Base-by-base conservation (phyloP, 2,113 vertebrate genomes). In the Mixornis gularis region DNA sequence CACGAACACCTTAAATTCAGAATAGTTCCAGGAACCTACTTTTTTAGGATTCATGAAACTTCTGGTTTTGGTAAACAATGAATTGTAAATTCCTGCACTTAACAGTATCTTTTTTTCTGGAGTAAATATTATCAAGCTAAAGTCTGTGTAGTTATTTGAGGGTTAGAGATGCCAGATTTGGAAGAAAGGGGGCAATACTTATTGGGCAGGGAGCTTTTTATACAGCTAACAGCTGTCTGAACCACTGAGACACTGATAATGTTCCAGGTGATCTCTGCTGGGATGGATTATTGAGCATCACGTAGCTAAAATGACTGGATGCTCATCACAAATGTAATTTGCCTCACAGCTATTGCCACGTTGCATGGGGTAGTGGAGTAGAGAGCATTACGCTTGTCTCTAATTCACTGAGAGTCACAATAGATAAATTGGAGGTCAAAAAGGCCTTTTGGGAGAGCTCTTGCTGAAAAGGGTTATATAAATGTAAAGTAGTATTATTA, bases 361-460 rank as follows among this genome's bases (percentile, higher is more conserved):
- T 70, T 1, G 3, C 25, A 20, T 38, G 46, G 72, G 70, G 27
- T 65, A 69, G 58, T 9, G 22, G 38, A 86, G 59, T 48, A 70
- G 79, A 72, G 66, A 89, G 36, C 52, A 43, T 76, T 76, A 82
- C 0, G 0, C 58, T 92, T 80, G 48, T 70, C 73, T 87, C 46
- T 95, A 64, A 87, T 92, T 90, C 90, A 72, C 62, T 36, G 20
- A 84, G 77, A 95, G 89, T 92, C 80, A 80, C 80, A 90, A 96
- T 5, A 94, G 69, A 90, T 62, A 95, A 93, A 94, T 40, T 89
- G 66, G 93, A 95, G 96, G 90, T 93, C 90, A 91, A 74, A 92
- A 93, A 90, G 87, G 73, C 64, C 82, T 89, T 85, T 89, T 69
- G 82, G 53, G 72, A 96, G 79, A 92, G 84, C 65, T 91, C 63